phyloP scores from a whole-genome alignment of 2,113 vertebrate genomes.

The Datnioides undecimradiatus region DNA sequence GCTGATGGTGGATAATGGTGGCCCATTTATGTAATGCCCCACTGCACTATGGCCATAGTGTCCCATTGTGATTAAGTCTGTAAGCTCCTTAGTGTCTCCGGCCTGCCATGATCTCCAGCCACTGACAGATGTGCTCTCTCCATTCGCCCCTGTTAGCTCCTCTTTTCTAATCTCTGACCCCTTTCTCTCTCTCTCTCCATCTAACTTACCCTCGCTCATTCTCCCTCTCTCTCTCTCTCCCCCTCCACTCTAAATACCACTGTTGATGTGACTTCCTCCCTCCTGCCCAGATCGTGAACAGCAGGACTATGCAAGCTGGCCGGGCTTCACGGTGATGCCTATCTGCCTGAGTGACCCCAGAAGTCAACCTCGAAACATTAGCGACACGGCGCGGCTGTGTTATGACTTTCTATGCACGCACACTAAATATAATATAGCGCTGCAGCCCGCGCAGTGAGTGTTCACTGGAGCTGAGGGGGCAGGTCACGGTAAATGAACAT shows the following conservation, averaged over 20 bases:
- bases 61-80: slow-evolving; percentile 79
- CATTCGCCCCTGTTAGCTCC: slow-evolving; percentile 55
- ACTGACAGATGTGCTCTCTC: slow-evolving; percentile 79
- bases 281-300: slow-evolving; percentile 37
- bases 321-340: background rate
- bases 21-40: slow-evolving; percentile 74
- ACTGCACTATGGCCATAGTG: slow-evolving; percentile 69
- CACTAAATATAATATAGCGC: background rate
- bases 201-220: slow-evolving; percentile 16
- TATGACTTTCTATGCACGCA: background rate
- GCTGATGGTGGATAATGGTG: slow-evolving; percentile 64
- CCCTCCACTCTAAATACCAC: slow-evolving; percentile 32
- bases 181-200: slow-evolving; percentile 55
- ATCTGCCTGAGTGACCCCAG: slow-evolving; percentile 16
- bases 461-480: background rate
- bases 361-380: slow-evolving; percentile 38
- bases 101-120: slow-evolving; percentile 72
- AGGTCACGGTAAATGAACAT: background rate
- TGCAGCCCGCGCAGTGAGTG: background rate
- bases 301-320: slow-evolving; percentile 27
- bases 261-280: slow-evolving; percentile 34
- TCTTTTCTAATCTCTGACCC: slow-evolving; percentile 74
- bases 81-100: slow-evolving; percentile 82
- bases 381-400: background rate
- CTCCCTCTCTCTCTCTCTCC: slow-evolving; percentile 18